Evolutionary conservation across 1,140 invertebrate species (phyloP), one percentile per base, ranked within the genome.

Genomic region (Eciton burchellii): DNA sequence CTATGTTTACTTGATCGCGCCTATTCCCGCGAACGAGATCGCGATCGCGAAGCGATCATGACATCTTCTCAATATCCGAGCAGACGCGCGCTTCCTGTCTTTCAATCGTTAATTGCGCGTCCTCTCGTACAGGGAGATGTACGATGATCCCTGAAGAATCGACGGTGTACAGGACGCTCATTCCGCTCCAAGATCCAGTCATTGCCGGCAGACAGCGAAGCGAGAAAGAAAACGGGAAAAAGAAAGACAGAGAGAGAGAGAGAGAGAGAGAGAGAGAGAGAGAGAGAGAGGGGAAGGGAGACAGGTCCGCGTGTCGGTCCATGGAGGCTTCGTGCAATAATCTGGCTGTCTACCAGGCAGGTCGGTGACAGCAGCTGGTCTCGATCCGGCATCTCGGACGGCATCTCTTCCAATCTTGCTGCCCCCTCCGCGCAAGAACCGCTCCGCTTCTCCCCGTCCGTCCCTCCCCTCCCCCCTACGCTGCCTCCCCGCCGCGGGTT

Each of bases 301-400:
- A n/a, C n/a, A n/a, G n/a, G n/a, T n/a, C n/a, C n/a, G n/a, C n/a
- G n/a, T n/a, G n/a, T 6, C 24, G 47, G 71, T 14, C 52, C 35
- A 66, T 71, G 81, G 57, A 72, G 49, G n/a, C 47, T 60, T 70
- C 81, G 16, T 43, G 77, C 57, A 54, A 68, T 60, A 72, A 88
- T 86, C 88, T 86, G 88, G 87, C 88, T 41, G 49, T 63, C 62
- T 74, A 85, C 87, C 77, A 73, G 26, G 49, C 65, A 84, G 74
- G 73, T 89, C 57, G 83, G 60, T 84, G 76, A 90, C 87, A 91
- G 85, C 90, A 87, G 84, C 84, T 90, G 86, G 84, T 91, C 81
- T 83, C 66, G 87, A 84, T 91, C 84, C 83, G 83, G 83, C 84
- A 79, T 73, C n/a, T n/a, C 68, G 65, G 60, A 66, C 54, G 60